These are phyloP conservation scores for Meriones psammophilus DNA, from an alignment of 2,797 vertebrate species.

Conservation along the genomic window DNA sequence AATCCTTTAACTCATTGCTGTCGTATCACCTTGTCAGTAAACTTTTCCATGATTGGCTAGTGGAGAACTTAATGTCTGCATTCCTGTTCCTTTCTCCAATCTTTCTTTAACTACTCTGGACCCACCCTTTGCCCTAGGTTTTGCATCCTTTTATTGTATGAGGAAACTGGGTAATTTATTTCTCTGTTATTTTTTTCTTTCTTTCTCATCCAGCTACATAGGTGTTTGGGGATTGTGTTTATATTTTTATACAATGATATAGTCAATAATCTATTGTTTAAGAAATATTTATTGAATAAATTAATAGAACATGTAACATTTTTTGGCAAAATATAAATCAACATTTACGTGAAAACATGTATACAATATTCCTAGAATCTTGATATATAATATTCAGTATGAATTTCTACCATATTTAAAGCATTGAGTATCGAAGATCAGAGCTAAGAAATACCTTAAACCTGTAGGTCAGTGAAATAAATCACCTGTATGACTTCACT, in stretches of 20 bases:
- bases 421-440: not conserved
- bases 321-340: constrained; percentile 15
- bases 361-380: not conserved
- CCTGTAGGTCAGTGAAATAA: not conserved
- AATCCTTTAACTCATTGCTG: not conserved
- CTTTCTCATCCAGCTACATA: not conserved
- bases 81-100: rapidly evolving
- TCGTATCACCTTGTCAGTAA: not conserved
- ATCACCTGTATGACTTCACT: not conserved
- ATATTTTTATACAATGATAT: not conserved
- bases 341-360: not conserved
- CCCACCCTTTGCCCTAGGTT: not conserved
- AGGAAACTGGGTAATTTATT: not conserved
- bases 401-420: not conserved
- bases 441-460: not conserved
- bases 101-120: not conserved
- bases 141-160: not conserved
- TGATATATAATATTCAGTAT: not conserved
- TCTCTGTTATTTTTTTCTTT: not conserved
- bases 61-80: not conserved
- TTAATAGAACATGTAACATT: constrained; percentile 10
- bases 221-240: not conserved
- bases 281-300: constrained; percentile 28
- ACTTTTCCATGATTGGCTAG: not conserved
- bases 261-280: not conserved